Evolutionary conservation across 2,888 invertebrate genomes (phyloP), one percentile per base, ranked within the genome.

Genomic region (Boloria euphrosyne): DNA sequence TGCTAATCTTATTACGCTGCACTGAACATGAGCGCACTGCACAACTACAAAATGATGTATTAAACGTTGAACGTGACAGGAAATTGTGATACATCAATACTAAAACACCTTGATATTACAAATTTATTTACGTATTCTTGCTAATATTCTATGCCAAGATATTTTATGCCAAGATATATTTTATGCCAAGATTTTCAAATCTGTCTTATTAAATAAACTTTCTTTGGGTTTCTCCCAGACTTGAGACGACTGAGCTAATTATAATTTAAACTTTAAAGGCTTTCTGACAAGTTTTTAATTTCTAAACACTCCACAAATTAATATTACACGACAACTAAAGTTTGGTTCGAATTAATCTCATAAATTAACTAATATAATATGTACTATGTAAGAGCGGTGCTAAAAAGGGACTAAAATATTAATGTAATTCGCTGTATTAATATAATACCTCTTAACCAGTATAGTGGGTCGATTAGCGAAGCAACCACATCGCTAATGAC

Each of bases 1-100:
- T 75, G 74, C 75, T 73, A 74, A 75, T 77, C 74, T 74, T 66
- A 78, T 76, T 76, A 73, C 70, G 64, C 71, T 72, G 76, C 69
- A 75, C 71, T 76, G 74, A 73, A 71, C 67, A 71, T 67, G 74
- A 72, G 75, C 74, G 65, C 51, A 66, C 66, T 46, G 27, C 55
- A 47, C 43, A 51, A 52, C 46, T 58, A 64, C 27, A 16, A 31
- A 53, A 27, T 59, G 49, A 49, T 59, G 16, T 31, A 53, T 27
- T 27, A 59, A 49, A 27, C 49, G 6, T n/a, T 14, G 1, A 16
- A 59, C 6, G 47, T 38, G 27, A 47, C 18, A 44, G 44, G 22
- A 57, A 22, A 22, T 18, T 46, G 22, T 57, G 18, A n/a, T 10
- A 57, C 43, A 57, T 57, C 14, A 22, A 38, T 38, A 38, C 31